Evolutionary conservation across 2,888 invertebrate genomes (phyloP).

Genomic region (Meghimatium bilineatum): DNA sequence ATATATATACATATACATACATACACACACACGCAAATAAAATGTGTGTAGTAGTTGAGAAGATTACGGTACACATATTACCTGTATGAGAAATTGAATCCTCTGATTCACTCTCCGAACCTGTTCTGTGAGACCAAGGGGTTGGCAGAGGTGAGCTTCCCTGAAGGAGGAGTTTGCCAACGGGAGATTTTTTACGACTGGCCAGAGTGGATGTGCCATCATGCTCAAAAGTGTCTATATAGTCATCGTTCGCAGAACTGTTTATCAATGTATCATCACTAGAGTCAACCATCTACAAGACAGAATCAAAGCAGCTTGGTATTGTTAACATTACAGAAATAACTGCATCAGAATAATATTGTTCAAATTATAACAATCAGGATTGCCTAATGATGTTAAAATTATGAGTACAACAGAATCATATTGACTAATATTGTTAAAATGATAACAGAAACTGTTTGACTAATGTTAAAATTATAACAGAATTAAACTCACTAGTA

Average conservation of each 20-base stretch:
- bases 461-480: not conserved
- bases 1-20: too few relatives aligned
- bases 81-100: slow-evolving; percentile 72
- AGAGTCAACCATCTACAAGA: slow-evolving; percentile 43
- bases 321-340: not conserved
- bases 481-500: not conserved
- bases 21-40: too few relatives aligned
- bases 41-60: too few relatives aligned
- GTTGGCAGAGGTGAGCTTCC: slow-evolving; percentile 55
- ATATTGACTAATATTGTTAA: not conserved
- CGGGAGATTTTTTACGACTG: slow-evolving; percentile 57
- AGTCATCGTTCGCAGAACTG: slow-evolving; percentile 62
- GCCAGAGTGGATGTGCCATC: slow-evolving; percentile 54
- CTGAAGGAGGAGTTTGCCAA: slow-evolving; percentile 55
- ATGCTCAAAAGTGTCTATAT: slow-evolving; percentile 64
- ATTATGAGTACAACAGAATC: too few relatives aligned
- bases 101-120: slow-evolving; percentile 73
- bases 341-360: not conserved
- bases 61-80: slow-evolving; percentile 46
- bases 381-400: too few relatives aligned
- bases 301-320: not conserved
- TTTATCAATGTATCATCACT: slow-evolving; percentile 66
- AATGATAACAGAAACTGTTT: not conserved
- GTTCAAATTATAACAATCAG: too few relatives aligned
- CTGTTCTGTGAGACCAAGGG: slow-evolving; percentile 55